phyloP scores from a whole-genome alignment of 2,113 vertebrate genomes.

The Notothenia rossii region DNA sequence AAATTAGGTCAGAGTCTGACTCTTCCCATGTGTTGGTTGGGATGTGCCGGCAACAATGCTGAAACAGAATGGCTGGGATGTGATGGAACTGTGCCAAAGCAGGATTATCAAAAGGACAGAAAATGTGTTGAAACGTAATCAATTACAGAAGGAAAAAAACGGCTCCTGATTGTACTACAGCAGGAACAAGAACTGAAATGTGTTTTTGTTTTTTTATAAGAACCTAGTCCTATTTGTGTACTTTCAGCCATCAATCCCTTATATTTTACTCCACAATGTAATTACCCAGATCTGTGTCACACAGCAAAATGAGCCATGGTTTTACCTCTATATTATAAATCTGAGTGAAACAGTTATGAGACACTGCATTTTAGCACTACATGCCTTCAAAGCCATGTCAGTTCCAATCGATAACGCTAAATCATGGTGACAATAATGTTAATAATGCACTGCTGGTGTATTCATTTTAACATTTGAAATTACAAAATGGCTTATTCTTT shows the following conservation, averaged over 20 bases:
- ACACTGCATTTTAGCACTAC: neutral
- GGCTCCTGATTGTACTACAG: conserved; percentile 3
- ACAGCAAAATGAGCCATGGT: neutral
- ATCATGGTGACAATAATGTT: neutral
- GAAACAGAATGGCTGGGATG: conserved; percentile 59
- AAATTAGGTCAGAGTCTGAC: conserved; percentile 69
- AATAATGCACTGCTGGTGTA: neutral
- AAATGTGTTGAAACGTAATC: conserved; percentile 62
- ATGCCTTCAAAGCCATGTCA: too few relatives aligned
- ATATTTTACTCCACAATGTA: conserved; percentile 9
- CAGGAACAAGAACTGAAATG: conserved; percentile 1
- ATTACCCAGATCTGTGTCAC: conserved; percentile 32
- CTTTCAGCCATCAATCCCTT: conserved; percentile 14
- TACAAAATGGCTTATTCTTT: neutral
- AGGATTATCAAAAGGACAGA: conserved; percentile 62
- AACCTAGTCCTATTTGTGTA: conserved; percentile 22
- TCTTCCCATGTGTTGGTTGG: conserved; percentile 58
- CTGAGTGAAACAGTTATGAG: neutral
- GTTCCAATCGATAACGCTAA: neutral
- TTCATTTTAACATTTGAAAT: neutral
- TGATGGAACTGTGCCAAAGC: conserved; percentile 57
- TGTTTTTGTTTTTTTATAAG: neutral
- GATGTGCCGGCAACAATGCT: conserved; percentile 57
- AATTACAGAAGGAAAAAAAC: conserved; percentile 53
- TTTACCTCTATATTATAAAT: neutral